phyloP scores from a whole-genome alignment of 2,113 vertebrate species.

The Otolemur garnettii region DNA sequence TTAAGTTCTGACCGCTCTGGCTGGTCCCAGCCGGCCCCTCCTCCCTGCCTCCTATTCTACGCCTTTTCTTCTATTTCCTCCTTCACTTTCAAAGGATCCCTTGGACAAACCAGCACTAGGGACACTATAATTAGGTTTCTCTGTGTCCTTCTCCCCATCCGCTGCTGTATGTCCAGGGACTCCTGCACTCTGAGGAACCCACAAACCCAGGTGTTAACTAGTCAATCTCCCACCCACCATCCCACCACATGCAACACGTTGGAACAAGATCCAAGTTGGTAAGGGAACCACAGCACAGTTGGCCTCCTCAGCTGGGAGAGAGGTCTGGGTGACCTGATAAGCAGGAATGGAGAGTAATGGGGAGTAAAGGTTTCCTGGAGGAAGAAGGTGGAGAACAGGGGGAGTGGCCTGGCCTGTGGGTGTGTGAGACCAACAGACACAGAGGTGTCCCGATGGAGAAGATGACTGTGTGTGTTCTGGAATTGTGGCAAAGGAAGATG shows the following conservation, averaged over 20 bases:
- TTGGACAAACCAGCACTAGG: background rate
- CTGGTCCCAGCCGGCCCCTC: background rate
- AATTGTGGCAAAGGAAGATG: background rate
- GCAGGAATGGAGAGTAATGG: background rate
- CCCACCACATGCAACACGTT: background rate
- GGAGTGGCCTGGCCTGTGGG: background rate
- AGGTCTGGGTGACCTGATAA: background rate
- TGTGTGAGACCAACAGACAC: background rate
- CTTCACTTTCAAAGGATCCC: background rate
- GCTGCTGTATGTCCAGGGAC: background rate
- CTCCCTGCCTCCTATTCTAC: background rate
- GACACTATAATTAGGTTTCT: background rate
- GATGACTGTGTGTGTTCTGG: background rate
- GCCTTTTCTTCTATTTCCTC: background rate
- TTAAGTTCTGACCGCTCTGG: background rate
- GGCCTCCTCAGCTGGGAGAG: background rate
- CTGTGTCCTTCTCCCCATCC: background rate
- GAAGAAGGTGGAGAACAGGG: background rate
- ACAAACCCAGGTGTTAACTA: background rate
- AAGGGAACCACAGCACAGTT: background rate
- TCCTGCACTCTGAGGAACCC: background rate
- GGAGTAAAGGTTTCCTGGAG: background rate
- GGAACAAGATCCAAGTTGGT: background rate
- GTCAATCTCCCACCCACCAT: background rate
- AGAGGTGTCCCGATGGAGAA: conserved; percentile 53